Evolutionary conservation across 2,113 vertebrate genomes (phyloP).

Genomic region (Notiomystis cincta): DNA sequence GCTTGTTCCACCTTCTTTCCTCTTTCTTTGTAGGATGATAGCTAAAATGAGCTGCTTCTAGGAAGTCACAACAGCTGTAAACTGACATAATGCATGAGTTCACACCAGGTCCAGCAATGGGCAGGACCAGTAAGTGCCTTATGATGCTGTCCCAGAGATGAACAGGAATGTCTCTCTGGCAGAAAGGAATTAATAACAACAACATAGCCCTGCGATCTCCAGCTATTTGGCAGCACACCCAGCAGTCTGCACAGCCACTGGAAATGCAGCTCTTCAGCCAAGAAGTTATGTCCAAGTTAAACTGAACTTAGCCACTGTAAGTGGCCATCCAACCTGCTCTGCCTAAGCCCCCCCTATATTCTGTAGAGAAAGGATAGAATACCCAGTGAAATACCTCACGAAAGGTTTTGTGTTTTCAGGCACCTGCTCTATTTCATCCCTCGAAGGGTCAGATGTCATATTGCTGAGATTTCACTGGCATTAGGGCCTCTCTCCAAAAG

Average conservation of each 20-base stretch:
- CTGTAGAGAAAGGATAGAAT: neutral
- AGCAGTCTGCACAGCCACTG: neutral
- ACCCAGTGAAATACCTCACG: fast-evolving
- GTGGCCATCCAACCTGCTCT: neutral
- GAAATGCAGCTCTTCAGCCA: neutral
- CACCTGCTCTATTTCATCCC: neutral
- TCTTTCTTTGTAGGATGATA: neutral
- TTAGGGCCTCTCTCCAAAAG: neutral
- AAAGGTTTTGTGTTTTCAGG: neutral
- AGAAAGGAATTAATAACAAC: neutral
- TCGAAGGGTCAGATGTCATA: neutral
- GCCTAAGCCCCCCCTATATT: neutral
- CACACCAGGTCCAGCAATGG: fast-evolving
- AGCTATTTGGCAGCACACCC: neutral
- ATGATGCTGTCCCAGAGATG: neutral
- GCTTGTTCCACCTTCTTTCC: neutral
- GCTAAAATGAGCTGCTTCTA: neutral
- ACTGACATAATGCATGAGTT: neutral
- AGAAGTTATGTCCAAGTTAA: neutral
- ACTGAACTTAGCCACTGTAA: neutral
- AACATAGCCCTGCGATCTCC: neutral
- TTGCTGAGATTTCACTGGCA: neutral
- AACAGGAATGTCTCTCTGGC: neutral
- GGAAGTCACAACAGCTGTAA: fast-evolving
- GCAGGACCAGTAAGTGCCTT: neutral